A percentile compares a stretch with the other conserved stretches of the same genome.
phyloP scores from a whole-genome alignment of 2,888 invertebrate genomes.

The Lymantria monacha region DNA sequence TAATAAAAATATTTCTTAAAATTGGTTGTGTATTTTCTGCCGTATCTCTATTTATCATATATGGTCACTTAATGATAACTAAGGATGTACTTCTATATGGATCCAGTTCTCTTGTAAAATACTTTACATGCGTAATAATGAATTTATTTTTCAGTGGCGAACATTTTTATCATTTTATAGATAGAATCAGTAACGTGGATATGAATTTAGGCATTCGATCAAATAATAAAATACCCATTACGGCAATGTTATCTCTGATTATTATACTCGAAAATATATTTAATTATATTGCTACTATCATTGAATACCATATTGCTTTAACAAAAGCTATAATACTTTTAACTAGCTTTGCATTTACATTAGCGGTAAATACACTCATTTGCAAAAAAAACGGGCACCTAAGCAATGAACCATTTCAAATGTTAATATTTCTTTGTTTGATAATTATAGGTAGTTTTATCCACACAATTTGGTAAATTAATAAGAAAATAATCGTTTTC shows the following conservation, averaged over 20 bases:
- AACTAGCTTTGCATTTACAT: background rate
- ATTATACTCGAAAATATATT: background rate
- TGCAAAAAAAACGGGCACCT: too few relatives aligned
- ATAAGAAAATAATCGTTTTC: too few relatives aligned
- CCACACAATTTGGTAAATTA: too few relatives aligned
- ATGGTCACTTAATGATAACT: background rate
- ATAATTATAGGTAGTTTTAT: too few relatives aligned
- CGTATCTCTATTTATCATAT: background rate
- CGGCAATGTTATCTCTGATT: background rate
- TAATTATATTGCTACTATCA: background rate
- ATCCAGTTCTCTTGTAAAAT: background rate
- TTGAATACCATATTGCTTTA: background rate
- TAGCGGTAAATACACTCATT: background rate
- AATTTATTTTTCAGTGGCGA: conserved; percentile 5
- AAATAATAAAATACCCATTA: conserved; percentile 2
- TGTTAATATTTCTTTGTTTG: too few relatives aligned
- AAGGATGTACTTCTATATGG: background rate
- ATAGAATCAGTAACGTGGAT: background rate
- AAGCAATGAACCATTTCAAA: too few relatives aligned
- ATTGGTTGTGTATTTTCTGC: background rate
- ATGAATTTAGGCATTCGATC: background rate
- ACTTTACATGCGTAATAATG: background rate
- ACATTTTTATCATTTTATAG: conserved; percentile 1
- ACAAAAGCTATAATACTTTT: background rate
- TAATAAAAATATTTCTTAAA: background rate